Evolutionary conservation across 2,797 vertebrate genomes (phyloP), one percentile per base, ranked within the genome.

Genomic region (Gila robusta): DNA sequence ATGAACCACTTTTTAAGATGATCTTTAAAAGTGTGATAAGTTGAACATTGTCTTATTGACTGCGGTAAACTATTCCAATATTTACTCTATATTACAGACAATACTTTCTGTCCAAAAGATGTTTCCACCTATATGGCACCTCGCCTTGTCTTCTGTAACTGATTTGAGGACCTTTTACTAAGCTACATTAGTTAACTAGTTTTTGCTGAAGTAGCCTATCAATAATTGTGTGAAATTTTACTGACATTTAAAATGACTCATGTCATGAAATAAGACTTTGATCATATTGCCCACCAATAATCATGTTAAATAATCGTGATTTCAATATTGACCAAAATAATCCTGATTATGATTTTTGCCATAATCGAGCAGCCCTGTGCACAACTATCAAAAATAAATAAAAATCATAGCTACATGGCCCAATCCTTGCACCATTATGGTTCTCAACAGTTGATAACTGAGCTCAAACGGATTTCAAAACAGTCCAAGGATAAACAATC

Each of bases 391-490:
- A 26, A 62, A 59, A n/a, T 1, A 59, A 59, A 4, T 3, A 59
- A 23, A 59, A 62, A n/a, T 8, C 19, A 21, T 23, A 56, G 14
- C 47, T 56, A 28, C 35, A 59, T 37, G 8, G n/a, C n/a, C 35
- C 23, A 39, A 49, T 70, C 23, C 79, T 49, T 19, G 47, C 66
- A 56, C 32, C 21, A 56, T 39, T 26, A 28, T 54, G 35, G 16
- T 19, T 71, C 37, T 56, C 4, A 49, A 10, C 32, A 52, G 11
- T 37, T 37, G 64, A 49, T 52, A 69, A 69, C 44, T 69, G 28
- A 81, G 79, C 44, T 52, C 19, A 52, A 39, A 2, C 79, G 35
- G 64, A 19, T 69, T 81, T 81, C 7, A 71, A 41, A 72, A 72
- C 28, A 79, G 26, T 74, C 70, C 26, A 28, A 59, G 6, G 66